Conservation (phyloP, 2,113 vertebrate species). For the Epinephelus lanceolatus region DNA sequence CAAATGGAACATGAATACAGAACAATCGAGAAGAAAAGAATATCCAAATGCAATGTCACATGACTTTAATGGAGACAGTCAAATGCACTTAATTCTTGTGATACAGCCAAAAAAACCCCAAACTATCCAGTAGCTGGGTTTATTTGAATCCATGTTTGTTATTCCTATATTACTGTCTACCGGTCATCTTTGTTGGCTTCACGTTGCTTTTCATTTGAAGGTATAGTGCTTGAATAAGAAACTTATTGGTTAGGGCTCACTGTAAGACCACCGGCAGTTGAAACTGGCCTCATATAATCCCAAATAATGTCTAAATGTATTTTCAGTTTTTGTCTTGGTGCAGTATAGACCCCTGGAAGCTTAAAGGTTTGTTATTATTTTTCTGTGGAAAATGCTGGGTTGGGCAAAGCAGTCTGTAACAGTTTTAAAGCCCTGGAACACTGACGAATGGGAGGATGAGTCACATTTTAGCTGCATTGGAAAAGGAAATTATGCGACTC, state of each 20-base stretch:
- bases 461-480: slow-evolving; percentile 62
- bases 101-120: background rate
- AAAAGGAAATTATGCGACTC: slow-evolving; percentile 53
- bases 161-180: background rate
- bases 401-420: slow-evolving; percentile 55
- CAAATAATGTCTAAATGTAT: slow-evolving; percentile 31
- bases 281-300: slow-evolving; percentile 15
- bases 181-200: background rate
- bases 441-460: slow-evolving; percentile 65
- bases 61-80: background rate
- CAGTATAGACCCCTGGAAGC: slow-evolving; percentile 34
- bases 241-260: slow-evolving; percentile 11
- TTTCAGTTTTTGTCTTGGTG: slow-evolving; percentile 42
- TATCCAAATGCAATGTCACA: background rate
- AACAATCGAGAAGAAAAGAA: background rate
- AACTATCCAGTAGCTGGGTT: background rate
- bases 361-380: slow-evolving; percentile 44
- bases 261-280: slow-evolving; percentile 9
- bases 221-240: slow-evolving; percentile 13
- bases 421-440: slow-evolving; percentile 58
- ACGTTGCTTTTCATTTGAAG: background rate
- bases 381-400: slow-evolving; percentile 4
- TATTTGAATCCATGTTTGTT: background rate
- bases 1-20: background rate
- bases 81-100: background rate